Evolutionary conservation across 2,113 vertebrate genomes (phyloP).

Genomic region (Ciconia stormi): DNA sequence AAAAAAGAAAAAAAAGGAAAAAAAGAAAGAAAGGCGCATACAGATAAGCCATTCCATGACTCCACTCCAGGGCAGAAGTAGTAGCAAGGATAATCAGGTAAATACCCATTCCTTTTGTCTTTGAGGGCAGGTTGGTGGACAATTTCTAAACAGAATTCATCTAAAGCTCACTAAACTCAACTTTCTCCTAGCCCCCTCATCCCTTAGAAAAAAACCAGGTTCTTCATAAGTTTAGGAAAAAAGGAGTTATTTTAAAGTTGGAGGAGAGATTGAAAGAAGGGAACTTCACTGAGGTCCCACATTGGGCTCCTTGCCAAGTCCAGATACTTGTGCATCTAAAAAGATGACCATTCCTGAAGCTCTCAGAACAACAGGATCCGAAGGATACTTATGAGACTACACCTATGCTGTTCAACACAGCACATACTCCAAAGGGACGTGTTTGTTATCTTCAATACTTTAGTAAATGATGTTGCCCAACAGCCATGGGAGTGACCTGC

Average conservation of each 20-base stretch:
- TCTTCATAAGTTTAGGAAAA: neutral
- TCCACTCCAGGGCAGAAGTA: neutral
- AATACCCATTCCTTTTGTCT: neutral
- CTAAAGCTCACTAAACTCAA: neutral
- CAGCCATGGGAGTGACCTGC: conserved; percentile 15
- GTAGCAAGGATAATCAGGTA: neutral
- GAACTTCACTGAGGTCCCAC: neutral
- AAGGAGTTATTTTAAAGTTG: neutral
- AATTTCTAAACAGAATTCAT: neutral
- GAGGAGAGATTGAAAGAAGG: neutral
- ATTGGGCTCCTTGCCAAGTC: neutral
- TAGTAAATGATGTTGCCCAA: conserved; percentile 13
- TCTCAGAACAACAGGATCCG: neutral
- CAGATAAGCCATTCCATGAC: neutral
- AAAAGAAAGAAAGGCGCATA: neutral
- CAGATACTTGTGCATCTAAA: neutral
- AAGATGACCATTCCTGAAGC: neutral
- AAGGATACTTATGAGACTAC: conserved; percentile 1
- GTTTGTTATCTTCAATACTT: conserved; percentile 10
- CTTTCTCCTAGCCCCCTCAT: neutral
- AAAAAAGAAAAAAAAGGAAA: neutral
- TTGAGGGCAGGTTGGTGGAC: neutral
- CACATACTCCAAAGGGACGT: neutral
- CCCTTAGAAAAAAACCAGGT: neutral
- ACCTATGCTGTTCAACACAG: conserved; percentile 12